phyloP scores from a whole-genome alignment of 2,797 vertebrate genomes.

The Eremophila alpestris region DNA sequence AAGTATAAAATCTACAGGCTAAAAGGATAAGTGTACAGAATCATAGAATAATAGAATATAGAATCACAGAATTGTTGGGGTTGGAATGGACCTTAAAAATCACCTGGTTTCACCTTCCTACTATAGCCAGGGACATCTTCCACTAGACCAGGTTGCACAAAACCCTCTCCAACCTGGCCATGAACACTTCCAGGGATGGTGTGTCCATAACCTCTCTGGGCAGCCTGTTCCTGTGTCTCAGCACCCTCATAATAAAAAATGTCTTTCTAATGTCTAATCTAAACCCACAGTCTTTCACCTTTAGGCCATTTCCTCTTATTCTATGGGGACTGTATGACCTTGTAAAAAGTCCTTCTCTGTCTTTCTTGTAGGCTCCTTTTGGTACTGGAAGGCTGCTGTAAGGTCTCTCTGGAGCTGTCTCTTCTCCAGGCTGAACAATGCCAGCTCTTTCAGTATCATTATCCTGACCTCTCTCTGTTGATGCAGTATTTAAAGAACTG shows the following conservation, averaged over 20 bases:
- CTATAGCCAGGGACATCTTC: background rate
- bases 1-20: background rate
- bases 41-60: background rate
- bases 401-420: background rate
- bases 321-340: accelerated
- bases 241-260: background rate
- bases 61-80: background rate
- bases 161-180: background rate
- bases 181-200: too few relatives aligned
- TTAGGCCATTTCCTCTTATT: background rate
- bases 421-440: background rate
- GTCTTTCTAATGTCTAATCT: background rate
- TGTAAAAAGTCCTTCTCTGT: background rate
- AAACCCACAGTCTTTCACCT: background rate
- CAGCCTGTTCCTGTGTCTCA: background rate
- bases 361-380: background rate
- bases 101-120: accelerated
- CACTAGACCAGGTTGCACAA: background rate
- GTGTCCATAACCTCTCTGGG: background rate
- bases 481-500: background rate
- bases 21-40: background rate
- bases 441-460: accelerated
- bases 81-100: background rate
- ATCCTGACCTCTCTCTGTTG: background rate
- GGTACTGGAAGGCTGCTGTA: background rate